Conservation (phyloP, 2,113 vertebrate genomes). For the Tylochromis polylepis region DNA sequence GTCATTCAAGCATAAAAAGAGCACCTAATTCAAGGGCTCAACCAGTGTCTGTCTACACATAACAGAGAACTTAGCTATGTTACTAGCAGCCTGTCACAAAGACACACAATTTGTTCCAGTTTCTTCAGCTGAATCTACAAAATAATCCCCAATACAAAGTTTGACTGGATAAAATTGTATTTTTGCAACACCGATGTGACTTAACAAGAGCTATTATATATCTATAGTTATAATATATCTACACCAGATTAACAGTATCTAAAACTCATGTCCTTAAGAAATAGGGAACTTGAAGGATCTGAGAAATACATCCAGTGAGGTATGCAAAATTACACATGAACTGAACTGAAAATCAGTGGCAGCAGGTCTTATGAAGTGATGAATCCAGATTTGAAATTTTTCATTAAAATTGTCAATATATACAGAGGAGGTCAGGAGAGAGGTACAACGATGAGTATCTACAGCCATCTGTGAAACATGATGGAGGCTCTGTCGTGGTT, state of each 20-base stretch:
- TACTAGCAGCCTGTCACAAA: background rate
- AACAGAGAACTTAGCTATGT: background rate
- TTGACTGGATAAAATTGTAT: too few species aligned
- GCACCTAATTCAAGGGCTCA: background rate
- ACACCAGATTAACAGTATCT: background rate
- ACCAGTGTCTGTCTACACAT: background rate
- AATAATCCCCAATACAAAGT: background rate
- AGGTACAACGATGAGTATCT: background rate
- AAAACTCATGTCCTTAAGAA: background rate
- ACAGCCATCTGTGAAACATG: background rate
- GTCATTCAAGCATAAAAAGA: background rate
- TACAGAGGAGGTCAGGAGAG: fast-evolving
- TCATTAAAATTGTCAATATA: background rate
- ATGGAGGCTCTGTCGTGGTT: background rate
- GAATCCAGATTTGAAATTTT: background rate
- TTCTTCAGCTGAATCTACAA: background rate
- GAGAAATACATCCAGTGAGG: background rate
- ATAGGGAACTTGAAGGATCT: background rate
- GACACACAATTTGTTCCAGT: background rate
- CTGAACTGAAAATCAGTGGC: background rate
- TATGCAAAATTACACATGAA: background rate
- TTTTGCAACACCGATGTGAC: background rate
- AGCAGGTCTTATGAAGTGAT: fast-evolving
- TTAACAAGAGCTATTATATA: background rate
- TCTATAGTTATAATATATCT: background rate